phyloP scores from a whole-genome alignment of 2,888 invertebrate genomes.

The Anoplius nigerrimus region DNA sequence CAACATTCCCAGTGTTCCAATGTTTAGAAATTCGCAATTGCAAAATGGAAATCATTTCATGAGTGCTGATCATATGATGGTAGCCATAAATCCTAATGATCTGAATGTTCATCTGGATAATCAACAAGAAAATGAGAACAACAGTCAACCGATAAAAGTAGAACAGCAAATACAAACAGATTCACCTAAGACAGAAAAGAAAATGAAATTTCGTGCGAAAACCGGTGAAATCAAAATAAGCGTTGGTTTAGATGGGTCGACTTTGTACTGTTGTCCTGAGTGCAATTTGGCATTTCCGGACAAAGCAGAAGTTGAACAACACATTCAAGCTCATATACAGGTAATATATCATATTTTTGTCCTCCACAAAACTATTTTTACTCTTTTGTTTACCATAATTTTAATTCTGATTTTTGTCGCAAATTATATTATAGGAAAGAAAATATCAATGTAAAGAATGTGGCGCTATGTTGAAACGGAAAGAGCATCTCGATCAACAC shows the following conservation, averaged over 20 bases:
- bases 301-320: constrained; percentile 74
- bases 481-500: constrained; percentile 76
- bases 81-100: constrained; percentile 66
- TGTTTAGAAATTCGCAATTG: constrained; percentile 63
- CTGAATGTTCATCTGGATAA: constrained; percentile 66
- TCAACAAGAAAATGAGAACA: constrained; percentile 56
- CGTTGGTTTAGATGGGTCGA: constrained; percentile 72
- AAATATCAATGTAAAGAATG: constrained; percentile 77
- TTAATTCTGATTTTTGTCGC: not conserved
- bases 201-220: constrained; percentile 73
- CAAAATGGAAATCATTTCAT: constrained; percentile 65
- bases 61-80: constrained; percentile 63
- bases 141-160: constrained; percentile 47
- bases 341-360: constrained; percentile 39
- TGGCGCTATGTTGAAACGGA: constrained; percentile 76
- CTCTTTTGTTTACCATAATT: constrained; percentile 1
- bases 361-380: not conserved
- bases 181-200: constrained; percentile 66
- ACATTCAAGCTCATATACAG: constrained; percentile 72
- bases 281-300: constrained; percentile 75
- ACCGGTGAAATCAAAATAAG: constrained; percentile 73
- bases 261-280: constrained; percentile 75
- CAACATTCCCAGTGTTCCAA: constrained; percentile 71
- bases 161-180: constrained; percentile 64
- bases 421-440: constrained; percentile 66